Evolutionary conservation across 30 jellyfish, hydroid and myxozoan genomes (phyloP), one percentile per base, ranked within the genome.

Genomic region (Haliclystus octoradiatus): DNA sequence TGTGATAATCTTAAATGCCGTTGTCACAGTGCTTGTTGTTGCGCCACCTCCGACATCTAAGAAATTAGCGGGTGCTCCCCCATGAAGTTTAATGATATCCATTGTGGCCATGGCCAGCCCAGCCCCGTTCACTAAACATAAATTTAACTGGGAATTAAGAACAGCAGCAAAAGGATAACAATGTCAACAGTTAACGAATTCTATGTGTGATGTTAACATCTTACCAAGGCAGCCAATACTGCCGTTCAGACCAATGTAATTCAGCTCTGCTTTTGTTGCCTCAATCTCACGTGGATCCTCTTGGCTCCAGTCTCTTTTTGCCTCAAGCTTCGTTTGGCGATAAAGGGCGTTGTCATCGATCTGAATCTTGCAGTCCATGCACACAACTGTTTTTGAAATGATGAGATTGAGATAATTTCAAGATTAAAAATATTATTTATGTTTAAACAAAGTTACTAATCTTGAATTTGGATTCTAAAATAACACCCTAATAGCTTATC

Each of bases 11-110:
- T 68, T 66, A 62, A 92, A 92, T 4, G 99, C 99, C 24, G 95
- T 79, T 9, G 95, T 79, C 3, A 92, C 99, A 3, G 95, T 93
- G 15, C 76, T 87, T 2, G 92, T 93, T 2, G 99, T 92, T 2
- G 99, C 99, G 12, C 99, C 99, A 14, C 99, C 99, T 26, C 99
- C 99, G 46, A 92, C 96, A 75, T 92, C 99, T 14, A 92, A 79
- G 72, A 92, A 92, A 66, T 92, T 92, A 13, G 99, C 99, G 26
- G 99, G 99, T 26, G 95, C 27, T 53, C 99, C 99, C 27, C 99
- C 99, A 62, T 92, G 94, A 23, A 92, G 72, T 66, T 92, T 83
- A 67, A 92, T 92, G 23, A 92, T 92, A 50, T 92, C 99, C 95
- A 92, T 83, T 0, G 99, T 92, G 15, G 99, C 95, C 99, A 92